A percentile compares a stretch with the other conserved stretches of the same genome.
Conservation (phyloP, 2,113 vertebrate genomes). For the Salvator merianae region DNA sequence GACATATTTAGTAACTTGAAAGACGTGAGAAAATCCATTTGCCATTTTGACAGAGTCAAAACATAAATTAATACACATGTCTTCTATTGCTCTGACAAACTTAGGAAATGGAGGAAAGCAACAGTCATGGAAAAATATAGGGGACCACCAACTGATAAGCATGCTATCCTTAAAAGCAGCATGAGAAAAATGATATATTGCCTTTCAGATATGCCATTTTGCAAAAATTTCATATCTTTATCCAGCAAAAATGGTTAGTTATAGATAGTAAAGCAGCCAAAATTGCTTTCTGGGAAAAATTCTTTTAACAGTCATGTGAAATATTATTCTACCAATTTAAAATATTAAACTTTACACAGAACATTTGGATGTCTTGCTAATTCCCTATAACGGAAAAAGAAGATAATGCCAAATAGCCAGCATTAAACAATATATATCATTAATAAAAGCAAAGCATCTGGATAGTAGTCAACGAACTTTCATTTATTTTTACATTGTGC, state of each 20-base stretch:
- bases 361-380: constrained; percentile 36
- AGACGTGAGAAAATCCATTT: neutral
- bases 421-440: constrained; percentile 48
- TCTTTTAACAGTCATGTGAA: constrained; percentile 44
- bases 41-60: neutral
- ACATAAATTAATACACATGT: neutral
- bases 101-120: neutral
- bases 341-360: constrained; percentile 54
- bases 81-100: neutral
- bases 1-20: neutral
- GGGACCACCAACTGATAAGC: accelerated
- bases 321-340: constrained; percentile 45
- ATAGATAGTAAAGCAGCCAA: constrained; percentile 34
- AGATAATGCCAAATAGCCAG: constrained; percentile 51
- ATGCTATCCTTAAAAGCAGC: neutral
- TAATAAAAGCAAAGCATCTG: constrained; percentile 61
- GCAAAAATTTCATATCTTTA: neutral
- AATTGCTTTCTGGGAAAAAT: constrained; percentile 51
- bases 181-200: neutral
- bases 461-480: constrained; percentile 43
- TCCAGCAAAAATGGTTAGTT: constrained; percentile 26
- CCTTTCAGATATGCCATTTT: neutral
- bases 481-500: constrained; percentile 33
- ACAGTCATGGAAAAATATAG: neutral
- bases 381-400: constrained; percentile 49